A percentile compares a stretch with the other conserved stretches of the same genome.
These are phyloP conservation scores for Ceratoteleas bidentatus DNA, from an alignment of 1,140 invertebrate species.

Conservation along the genomic window DNA sequence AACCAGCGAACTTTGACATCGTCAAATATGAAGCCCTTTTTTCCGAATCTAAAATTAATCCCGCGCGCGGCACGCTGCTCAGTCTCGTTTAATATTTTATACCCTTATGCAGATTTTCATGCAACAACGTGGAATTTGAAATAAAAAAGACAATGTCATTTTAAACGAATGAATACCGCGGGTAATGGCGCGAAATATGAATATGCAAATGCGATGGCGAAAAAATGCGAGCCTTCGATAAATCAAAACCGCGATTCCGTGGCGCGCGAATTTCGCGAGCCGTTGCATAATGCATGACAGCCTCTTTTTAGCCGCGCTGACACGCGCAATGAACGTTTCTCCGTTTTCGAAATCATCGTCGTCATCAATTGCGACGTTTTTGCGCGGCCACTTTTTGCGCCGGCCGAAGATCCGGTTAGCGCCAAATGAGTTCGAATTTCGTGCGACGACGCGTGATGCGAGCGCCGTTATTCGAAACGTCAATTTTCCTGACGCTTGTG, in stretches of 20 bases:
- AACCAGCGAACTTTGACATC: too few species aligned
- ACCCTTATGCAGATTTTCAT: too few species aligned
- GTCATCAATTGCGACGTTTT: conserved; percentile 50
- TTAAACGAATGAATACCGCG: background rate
- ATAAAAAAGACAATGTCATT: background rate
- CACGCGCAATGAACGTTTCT: conserved; percentile 15
- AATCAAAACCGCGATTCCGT: conserved; percentile 8
- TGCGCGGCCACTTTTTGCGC: conserved; percentile 4
- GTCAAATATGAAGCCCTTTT: too few species aligned
- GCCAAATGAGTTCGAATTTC: conserved; percentile 47
- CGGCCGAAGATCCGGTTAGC: conserved; percentile 42
- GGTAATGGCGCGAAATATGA: too few species aligned
- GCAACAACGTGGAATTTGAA: too few species aligned
- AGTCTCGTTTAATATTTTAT: too few species aligned
- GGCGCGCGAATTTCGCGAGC: background rate
- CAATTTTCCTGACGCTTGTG: conserved; percentile 55
- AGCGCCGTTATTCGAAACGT: conserved; percentile 53
- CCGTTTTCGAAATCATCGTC: conserved; percentile 23
- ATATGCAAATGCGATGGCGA: background rate
- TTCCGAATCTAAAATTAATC: too few species aligned
- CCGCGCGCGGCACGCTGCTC: too few species aligned
- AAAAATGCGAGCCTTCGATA: conserved; percentile 3
- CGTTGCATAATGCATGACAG: conserved; percentile 18
- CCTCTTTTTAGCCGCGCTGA: conserved; percentile 9
- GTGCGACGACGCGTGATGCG: conserved; percentile 42